Conservation (phyloP, 2,888 invertebrate genomes). For the Plebejus melissa region DNA sequence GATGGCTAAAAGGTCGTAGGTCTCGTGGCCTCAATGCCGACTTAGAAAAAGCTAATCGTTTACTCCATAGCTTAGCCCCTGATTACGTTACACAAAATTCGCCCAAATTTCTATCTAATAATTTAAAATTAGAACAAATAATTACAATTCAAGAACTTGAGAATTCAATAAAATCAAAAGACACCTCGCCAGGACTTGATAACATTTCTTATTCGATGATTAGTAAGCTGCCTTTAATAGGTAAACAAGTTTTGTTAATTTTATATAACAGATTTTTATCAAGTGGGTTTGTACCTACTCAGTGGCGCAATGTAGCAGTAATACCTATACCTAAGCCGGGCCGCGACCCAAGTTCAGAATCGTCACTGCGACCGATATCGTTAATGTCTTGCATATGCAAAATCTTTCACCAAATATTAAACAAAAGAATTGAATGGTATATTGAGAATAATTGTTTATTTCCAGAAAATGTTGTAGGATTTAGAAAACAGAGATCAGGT, state of each 20-base stretch:
- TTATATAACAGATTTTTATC: slow-evolving; percentile 27
- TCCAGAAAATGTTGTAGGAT: too few relatives aligned
- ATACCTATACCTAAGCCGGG: slow-evolving; percentile 31
- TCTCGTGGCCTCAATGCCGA: not conserved
- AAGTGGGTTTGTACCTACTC: slow-evolving; percentile 26
- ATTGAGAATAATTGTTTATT: too few relatives aligned
- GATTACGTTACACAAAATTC: not conserved
- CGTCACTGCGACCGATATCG: slow-evolving; percentile 29
- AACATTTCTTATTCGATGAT: slow-evolving; percentile 19
- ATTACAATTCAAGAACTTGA: slow-evolving; percentile 16
- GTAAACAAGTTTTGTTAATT: slow-evolving; percentile 20
- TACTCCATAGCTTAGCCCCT: not conserved
- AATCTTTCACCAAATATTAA: too few relatives aligned
- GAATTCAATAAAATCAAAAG: slow-evolving; percentile 13
- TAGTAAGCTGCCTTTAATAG: not conserved
- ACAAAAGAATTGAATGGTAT: too few relatives aligned
- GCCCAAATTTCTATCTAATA: too few relatives aligned
- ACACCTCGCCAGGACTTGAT: slow-evolving; percentile 15
- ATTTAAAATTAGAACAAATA: not conserved
- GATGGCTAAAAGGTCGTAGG: slow-evolving; percentile 30
- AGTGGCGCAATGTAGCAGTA: slow-evolving; percentile 33
- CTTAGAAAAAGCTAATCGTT: not conserved
- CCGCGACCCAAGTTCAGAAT: not conserved
- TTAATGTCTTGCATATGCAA: slow-evolving; percentile 29
- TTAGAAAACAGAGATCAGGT: too few relatives aligned